A percentile compares a stretch with the other conserved stretches of the same genome.
phyloP scores from a whole-genome alignment of 2,888 invertebrate species.

The Rutpela maculata region DNA sequence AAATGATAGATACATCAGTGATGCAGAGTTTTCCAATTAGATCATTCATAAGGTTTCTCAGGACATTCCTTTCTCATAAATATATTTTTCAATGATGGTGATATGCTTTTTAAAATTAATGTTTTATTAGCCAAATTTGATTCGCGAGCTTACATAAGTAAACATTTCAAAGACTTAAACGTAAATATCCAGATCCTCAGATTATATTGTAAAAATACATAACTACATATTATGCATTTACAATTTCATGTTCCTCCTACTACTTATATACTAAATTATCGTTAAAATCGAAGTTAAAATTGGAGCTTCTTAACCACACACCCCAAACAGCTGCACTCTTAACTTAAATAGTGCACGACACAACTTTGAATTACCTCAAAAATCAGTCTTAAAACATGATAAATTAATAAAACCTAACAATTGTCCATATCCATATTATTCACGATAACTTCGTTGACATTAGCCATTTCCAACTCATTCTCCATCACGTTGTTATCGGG shows the following conservation, averaged over 20 bases:
- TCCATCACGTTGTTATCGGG: conserved; percentile 70
- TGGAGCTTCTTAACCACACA: background rate
- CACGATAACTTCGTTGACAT: conserved; percentile 47
- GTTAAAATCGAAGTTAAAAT: background rate
- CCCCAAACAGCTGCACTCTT: background rate
- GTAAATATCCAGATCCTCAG: background rate
- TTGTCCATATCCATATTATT: conserved; percentile 64
- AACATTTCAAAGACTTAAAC: background rate
- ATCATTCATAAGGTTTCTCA: too few species aligned
- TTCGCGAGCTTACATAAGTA: background rate
- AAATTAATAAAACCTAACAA: conserved; percentile 44
- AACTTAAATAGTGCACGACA: background rate
- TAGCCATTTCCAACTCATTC: conserved; percentile 49
- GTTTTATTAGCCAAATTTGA: background rate
- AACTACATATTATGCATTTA: background rate
- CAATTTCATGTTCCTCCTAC: background rate
- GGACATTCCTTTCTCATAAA: background rate
- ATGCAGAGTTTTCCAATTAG: too few species aligned
- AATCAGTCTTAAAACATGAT: conserved; percentile 47
- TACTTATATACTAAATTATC: background rate
- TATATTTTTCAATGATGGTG: background rate
- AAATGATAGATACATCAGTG: too few species aligned
- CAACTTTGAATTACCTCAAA: conserved; percentile 34
- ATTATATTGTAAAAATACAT: too few species aligned
- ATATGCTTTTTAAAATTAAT: background rate